Evolutionary conservation across 2,113 vertebrate genomes (phyloP).

Genomic region (Rhodinocichla rosea): DNA sequence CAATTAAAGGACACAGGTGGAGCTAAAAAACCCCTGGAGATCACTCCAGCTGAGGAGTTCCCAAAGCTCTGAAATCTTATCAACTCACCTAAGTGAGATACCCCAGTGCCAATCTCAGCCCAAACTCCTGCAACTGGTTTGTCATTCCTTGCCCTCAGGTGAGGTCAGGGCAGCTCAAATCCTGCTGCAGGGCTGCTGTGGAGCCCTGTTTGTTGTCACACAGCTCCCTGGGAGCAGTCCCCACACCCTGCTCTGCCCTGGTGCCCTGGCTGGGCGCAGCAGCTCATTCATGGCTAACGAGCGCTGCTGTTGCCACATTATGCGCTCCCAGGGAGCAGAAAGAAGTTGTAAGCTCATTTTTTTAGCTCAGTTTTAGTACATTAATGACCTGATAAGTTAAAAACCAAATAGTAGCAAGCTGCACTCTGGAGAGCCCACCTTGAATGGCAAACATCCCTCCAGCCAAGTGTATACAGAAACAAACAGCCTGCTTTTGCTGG

Average conservation of each 20-base stretch:
- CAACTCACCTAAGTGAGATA: background rate
- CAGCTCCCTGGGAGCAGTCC: background rate
- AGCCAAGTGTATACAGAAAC: background rate
- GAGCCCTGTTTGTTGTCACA: fast-evolving
- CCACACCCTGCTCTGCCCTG: fast-evolving
- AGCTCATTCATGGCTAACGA: fast-evolving
- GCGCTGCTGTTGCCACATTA: fast-evolving
- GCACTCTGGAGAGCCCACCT: background rate
- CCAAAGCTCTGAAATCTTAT: background rate
- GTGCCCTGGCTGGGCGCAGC: background rate
- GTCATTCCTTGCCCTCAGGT: background rate
- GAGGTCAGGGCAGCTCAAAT: background rate
- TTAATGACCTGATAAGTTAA: background rate
- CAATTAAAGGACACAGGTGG: background rate
- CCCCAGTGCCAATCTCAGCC: background rate
- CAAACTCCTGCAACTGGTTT: background rate
- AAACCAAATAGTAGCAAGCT: background rate
- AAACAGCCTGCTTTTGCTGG: background rate
- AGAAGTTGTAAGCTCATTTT: fast-evolving
- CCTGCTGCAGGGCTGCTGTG: background rate
- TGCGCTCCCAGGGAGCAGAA: background rate
- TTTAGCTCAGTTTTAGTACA: background rate
- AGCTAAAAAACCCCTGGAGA: background rate
- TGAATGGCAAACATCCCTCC: background rate
- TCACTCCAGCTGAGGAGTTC: background rate